Base-by-base conservation (phyloP, 2,797 vertebrate genomes). In the Diplodus puntazzo region DNA sequence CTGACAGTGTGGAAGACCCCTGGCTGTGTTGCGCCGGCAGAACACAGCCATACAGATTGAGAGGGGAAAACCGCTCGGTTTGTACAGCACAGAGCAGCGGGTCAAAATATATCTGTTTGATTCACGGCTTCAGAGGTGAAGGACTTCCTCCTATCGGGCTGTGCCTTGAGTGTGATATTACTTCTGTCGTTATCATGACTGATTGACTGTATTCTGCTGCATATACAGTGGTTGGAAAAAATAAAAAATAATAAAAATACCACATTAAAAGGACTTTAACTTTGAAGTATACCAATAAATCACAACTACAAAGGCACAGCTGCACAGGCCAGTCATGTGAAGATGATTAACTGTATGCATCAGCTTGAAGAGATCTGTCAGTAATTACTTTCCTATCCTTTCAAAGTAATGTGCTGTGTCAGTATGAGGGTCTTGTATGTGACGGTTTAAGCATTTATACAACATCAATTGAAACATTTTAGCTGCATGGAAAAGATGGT, bases 1-100 rank as follows among this genome's bases (percentile, higher is more conserved):
- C 86, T 89, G 87, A 89, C 85, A 91, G 91, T 82, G 82, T 90
- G 87, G 88, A 93, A 85, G 87, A 90, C 80, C 89, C 89, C 80
- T 87, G 73, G 62, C 83, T 86, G 84, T 67, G 81, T 60, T 70
- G 80, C 3, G 23, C 73, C 13, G 39, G 83, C 10, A 45, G 80
- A 86, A 90, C 85, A 81, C 83, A 87, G 89, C 27, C 68, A 21
- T 72, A 72, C 73, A 83, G 85, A 90, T 71, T 72, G 83, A 75
- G 85, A 82, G 85, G 87, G 91, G 88, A 93, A 89, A 87, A 81
- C 89, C 81, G 18, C 54, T 77, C 42, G 20, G 73, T 80, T 81
- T 68, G 64, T 49, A 60, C 75, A 59, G 78, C 75, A 62, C 61
- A 63, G 43, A 85, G 67, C 74, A 76, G 84, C 39, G 70, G 75